Conservation (phyloP, 2,113 vertebrate species). For the Heteronetta atricapilla region DNA sequence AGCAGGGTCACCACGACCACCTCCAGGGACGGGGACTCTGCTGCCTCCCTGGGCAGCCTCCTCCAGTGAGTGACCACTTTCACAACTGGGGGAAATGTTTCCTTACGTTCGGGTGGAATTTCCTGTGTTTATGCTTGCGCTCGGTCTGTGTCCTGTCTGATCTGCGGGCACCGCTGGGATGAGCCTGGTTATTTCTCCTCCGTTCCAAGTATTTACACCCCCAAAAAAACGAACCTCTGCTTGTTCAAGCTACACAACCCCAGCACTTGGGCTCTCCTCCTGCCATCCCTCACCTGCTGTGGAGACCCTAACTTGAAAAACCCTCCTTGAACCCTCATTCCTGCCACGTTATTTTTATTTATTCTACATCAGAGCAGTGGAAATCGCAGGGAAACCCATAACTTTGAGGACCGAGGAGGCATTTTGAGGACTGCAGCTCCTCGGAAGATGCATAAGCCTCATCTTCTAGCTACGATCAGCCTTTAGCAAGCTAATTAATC, state of each 20-base stretch:
- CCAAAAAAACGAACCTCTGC: too few relatives aligned
- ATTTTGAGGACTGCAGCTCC: neutral
- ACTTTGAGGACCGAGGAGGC: neutral
- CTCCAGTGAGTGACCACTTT: accelerated
- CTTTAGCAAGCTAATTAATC: accelerated
- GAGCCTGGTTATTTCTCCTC: neutral
- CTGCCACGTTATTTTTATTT: accelerated
- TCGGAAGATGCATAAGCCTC: neutral
- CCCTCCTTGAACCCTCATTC: accelerated
- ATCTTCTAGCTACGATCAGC: neutral
- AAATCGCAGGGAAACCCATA: accelerated
- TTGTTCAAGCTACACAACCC: too few relatives aligned
- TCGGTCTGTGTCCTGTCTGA: neutral
- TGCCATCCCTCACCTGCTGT: neutral
- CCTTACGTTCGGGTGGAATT: accelerated
- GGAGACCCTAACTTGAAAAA: accelerated
- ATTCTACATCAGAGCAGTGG: neutral
- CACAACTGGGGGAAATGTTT: accelerated
- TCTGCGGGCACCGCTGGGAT: neutral
- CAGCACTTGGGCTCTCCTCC: neutral
- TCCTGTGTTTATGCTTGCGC: accelerated
- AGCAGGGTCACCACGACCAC: too few relatives aligned
- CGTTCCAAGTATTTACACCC: neutral
- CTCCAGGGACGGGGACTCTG: accelerated
- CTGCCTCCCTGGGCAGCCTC: accelerated